Evolutionary conservation across 2,797 vertebrate species (phyloP).

Genomic region (Astyanax mexicanus): DNA sequence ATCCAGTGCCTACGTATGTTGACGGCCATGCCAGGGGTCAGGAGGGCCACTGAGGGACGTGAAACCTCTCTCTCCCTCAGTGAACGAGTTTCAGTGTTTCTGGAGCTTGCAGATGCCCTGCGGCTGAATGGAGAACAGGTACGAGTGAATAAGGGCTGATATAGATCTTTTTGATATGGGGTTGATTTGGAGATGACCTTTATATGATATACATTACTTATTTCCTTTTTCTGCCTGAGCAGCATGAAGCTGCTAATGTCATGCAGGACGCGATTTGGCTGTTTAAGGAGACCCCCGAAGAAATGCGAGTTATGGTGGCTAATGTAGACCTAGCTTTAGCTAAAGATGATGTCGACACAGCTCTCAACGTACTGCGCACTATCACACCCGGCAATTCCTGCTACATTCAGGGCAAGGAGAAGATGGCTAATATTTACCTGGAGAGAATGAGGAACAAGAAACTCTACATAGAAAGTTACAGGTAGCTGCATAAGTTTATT

Average conservation of each 20-base stretch:
- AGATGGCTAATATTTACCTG: conserved; percentile 81
- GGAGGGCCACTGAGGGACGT: conserved; percentile 51
- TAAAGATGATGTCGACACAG: conserved; percentile 72
- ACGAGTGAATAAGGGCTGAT: conserved; percentile 10
- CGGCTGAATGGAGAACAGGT: conserved; percentile 79
- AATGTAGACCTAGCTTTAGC: conserved; percentile 77
- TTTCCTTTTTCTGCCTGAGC: conserved; percentile 10
- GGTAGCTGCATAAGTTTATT: conserved; percentile 59
- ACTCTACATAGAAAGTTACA: conserved; percentile 78
- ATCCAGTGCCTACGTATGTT: conserved; percentile 74
- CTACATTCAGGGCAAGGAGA: conserved; percentile 76
- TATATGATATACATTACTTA: background rate
- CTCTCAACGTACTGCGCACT: conserved; percentile 66
- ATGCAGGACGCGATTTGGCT: conserved; percentile 78
- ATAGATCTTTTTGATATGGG: background rate
- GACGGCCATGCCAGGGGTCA: conserved; percentile 66
- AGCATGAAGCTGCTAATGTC: conserved; percentile 81
- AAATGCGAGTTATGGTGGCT: conserved; percentile 73
- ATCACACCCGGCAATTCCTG: conserved; percentile 71
- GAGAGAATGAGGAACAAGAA: conserved; percentile 63
- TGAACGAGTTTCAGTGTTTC: conserved; percentile 72
- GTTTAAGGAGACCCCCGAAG: conserved; percentile 74
- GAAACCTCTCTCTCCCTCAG: conserved; percentile 52
- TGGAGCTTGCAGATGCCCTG: conserved; percentile 77
- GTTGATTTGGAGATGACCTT: background rate